Conservation (phyloP, 2,113 vertebrate species). For the Tragelaphus scriptus region DNA sequence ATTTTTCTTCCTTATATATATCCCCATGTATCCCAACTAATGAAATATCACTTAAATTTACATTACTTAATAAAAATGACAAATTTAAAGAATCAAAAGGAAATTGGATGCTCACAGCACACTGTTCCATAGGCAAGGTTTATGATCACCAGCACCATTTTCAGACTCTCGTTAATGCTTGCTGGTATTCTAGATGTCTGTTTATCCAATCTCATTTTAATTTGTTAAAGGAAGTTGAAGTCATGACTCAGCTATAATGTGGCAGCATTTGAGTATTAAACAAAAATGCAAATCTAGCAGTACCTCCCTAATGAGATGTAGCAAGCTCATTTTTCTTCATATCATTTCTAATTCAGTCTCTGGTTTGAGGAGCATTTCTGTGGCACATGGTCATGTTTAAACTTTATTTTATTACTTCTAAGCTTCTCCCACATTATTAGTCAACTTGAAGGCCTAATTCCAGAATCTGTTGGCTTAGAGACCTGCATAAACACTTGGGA, state of each 20-base stretch:
- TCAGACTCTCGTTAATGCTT: slow-evolving; percentile 56
- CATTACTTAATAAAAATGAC: slow-evolving; percentile 36
- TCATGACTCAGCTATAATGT: slow-evolving; percentile 78
- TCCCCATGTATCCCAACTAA: slow-evolving; percentile 63
- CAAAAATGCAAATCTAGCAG: slow-evolving; percentile 79
- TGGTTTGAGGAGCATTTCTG: slow-evolving; percentile 59
- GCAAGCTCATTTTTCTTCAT: slow-evolving; percentile 75
- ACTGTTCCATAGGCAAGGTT: slow-evolving; percentile 54
- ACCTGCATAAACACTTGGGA: neutral
- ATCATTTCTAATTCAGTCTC: slow-evolving; percentile 75
- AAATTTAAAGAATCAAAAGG: slow-evolving; percentile 67
- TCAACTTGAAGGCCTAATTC: slow-evolving; percentile 58
- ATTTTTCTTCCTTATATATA: slow-evolving; percentile 65
- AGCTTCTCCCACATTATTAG: slow-evolving; percentile 40
- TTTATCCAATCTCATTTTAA: slow-evolving; percentile 77
- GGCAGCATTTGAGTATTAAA: slow-evolving; percentile 76
- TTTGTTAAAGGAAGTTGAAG: slow-evolving; percentile 74
- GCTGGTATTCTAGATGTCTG: slow-evolving; percentile 67
- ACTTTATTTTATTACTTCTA: slow-evolving; percentile 67
- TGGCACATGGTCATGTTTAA: slow-evolving; percentile 57
- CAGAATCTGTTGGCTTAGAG: slow-evolving; percentile 21
- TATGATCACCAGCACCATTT: slow-evolving; percentile 64
- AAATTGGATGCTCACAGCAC: slow-evolving; percentile 62
- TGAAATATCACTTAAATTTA: slow-evolving; percentile 67
- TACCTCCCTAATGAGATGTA: slow-evolving; percentile 77